Evolutionary conservation across 2,113 vertebrate genomes (phyloP).

Genomic region (Eonycteris spelaea): DNA sequence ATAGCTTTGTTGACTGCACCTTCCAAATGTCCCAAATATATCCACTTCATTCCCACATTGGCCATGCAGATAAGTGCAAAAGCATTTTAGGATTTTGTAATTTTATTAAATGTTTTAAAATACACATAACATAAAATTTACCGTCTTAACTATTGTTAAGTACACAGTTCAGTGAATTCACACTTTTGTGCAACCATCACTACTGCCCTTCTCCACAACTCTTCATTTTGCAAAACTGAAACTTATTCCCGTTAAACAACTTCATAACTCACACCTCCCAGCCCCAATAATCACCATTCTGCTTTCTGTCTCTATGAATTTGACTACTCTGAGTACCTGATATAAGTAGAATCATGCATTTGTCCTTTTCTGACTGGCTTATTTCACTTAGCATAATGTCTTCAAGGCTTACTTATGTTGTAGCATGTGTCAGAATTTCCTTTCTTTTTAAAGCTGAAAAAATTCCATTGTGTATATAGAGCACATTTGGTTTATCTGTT

Average conservation of each 20-base stretch:
- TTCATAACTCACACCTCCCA: background rate
- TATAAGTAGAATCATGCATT: background rate
- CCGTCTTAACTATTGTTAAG: background rate
- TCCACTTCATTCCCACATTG: background rate
- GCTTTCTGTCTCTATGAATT: background rate
- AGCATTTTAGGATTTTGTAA: background rate
- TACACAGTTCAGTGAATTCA: background rate
- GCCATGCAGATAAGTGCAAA: background rate
- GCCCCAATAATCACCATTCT: background rate
- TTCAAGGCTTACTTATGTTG: background rate
- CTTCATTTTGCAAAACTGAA: background rate
- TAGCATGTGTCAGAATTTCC: background rate
- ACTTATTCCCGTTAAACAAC: background rate
- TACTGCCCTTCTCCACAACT: background rate
- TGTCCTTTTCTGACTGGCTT: background rate
- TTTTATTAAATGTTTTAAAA: background rate
- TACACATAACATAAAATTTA: background rate
- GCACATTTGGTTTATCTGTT: background rate
- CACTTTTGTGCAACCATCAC: background rate
- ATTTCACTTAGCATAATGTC: background rate
- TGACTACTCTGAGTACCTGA: background rate
- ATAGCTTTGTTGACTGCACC: background rate
- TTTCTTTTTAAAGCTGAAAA: background rate
- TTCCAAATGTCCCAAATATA: background rate
- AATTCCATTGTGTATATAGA: background rate